phyloP scores from a whole-genome alignment of 2,113 vertebrate species.

The Perca flavescens region DNA sequence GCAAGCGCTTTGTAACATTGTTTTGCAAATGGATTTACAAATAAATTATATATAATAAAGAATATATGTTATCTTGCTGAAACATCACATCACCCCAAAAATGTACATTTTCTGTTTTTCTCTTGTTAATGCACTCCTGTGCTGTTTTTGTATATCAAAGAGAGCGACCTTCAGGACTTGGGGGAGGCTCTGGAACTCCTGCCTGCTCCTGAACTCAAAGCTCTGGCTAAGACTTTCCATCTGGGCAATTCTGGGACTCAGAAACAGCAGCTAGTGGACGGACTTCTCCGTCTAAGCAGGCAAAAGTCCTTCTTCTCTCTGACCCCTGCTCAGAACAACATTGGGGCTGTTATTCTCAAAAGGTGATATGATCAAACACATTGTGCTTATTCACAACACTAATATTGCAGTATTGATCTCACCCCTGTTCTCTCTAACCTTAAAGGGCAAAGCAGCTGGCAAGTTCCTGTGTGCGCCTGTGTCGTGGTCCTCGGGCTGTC shows the following conservation, averaged over 20 bases:
- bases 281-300: constrained; percentile 88
- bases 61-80: not conserved
- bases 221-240: constrained; percentile 92
- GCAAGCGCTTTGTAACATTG: not conserved
- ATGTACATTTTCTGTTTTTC: not conserved
- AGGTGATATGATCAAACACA: constrained; percentile 79
- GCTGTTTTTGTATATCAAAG: constrained; percentile 70
- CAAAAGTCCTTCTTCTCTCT: constrained; percentile 90
- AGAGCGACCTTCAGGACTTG: constrained; percentile 90
- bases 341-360: constrained; percentile 89
- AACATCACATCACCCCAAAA: not conserved
- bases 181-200: constrained; percentile 91
- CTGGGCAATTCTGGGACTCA: constrained; percentile 85
- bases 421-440: not conserved
- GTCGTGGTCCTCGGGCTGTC: constrained; percentile 85
- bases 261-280: constrained; percentile 90
- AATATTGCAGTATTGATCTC: not conserved
- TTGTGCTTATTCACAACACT: not conserved
- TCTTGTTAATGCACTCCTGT: not conserved
- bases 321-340: constrained; percentile 74
- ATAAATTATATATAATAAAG: not conserved
- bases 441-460: constrained; percentile 89
- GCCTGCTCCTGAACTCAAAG: constrained; percentile 91
- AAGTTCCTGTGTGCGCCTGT: constrained; percentile 87
- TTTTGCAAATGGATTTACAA: not conserved